phyloP scores from a whole-genome alignment of 2,797 vertebrate genomes.

The Cyprinella venusta region DNA sequence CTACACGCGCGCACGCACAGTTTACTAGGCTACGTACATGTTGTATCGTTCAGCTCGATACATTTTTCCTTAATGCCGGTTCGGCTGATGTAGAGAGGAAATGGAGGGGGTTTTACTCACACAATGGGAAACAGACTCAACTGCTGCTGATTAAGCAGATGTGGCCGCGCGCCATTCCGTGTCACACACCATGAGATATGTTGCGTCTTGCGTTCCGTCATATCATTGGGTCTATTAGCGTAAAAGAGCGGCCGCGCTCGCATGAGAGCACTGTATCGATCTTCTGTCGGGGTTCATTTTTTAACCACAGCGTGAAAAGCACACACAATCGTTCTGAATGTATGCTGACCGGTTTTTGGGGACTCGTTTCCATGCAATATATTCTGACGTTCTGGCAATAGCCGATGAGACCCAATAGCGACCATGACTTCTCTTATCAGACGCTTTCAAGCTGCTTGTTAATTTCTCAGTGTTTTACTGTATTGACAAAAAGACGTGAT shows the following conservation, averaged over 20 bases:
- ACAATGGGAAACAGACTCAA: slow-evolving; percentile 48
- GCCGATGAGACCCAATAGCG: not conserved
- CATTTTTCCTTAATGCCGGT: not conserved
- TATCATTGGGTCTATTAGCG: slow-evolving; percentile 28
- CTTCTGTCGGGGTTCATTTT: slow-evolving; percentile 62
- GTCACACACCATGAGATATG: slow-evolving; percentile 27
- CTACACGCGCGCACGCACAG: not conserved
- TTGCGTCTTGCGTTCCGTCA: slow-evolving; percentile 20
- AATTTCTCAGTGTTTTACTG: not conserved
- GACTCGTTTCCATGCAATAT: not conserved
- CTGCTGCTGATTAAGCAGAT: slow-evolving; percentile 56
- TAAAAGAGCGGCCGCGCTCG: slow-evolving; percentile 2
- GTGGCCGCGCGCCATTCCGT: slow-evolving; percentile 44
- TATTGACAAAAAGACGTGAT: not conserved
- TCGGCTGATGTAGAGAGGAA: not conserved
- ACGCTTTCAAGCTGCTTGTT: slow-evolving; percentile 12
- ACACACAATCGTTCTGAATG: not conserved
- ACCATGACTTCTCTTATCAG: not conserved
- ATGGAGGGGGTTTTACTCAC: slow-evolving; percentile 27
- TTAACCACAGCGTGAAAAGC: slow-evolving; percentile 9
- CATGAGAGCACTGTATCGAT: slow-evolving; percentile 68
- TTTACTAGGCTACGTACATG: not conserved
- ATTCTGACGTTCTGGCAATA: slow-evolving; percentile 6
- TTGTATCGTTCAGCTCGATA: not conserved
- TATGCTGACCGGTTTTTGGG: not conserved